Evolutionary conservation across 2,113 vertebrate species (phyloP), one percentile per base, ranked within the genome.

Genomic region (Cololabis saira): DNA sequence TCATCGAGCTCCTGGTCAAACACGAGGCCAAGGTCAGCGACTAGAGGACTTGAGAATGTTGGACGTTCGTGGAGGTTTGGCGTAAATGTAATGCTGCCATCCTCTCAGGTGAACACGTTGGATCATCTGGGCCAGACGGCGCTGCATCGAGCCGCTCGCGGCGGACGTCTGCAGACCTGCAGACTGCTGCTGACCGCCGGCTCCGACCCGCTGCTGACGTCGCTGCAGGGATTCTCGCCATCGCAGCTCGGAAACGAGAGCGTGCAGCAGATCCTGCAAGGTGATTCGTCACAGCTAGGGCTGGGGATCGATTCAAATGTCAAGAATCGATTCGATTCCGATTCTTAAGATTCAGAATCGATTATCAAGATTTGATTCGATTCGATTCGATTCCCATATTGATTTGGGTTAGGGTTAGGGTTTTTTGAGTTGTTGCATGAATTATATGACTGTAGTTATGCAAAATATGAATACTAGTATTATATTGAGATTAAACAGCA

Each of bases 241-340:
- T 94, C 95, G 3, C 95, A 97, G 88, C 95, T 97, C 94, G 95
- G 95, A 57, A 96, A 94, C 15, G 94, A 97, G 78, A 94, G 94
- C 0, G 93, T 97, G 56, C 95, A 96, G 78, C 95, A 97, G 92
- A 95, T 96, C 65, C 90, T 97, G 45, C 96, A 94, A 17, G 96
- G 96, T 97, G 63, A 37, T 0, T 17, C 45, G 14, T 19, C n/a
- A n/a, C n/a, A n/a, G n/a, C n/a, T n/a, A n/a, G n/a, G n/a, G n/a
- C n/a, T n/a, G n/a, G n/a, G n/a, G n/a, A n/a, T n/a, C n/a, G n/a
- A n/a, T n/a, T n/a, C n/a, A n/a, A n/a, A n/a, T n/a, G n/a, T n/a
- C n/a, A n/a, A n/a, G n/a, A n/a, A n/a, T n/a, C n/a, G n/a, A n/a
- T n/a, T n/a, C n/a, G n/a, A n/a, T n/a, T n/a, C n/a, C n/a, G n/a